These are phyloP conservation scores for Drosophila sturtevanti DNA, from an alignment of 1,140 invertebrate genomes.

Conservation along the genomic window DNA sequence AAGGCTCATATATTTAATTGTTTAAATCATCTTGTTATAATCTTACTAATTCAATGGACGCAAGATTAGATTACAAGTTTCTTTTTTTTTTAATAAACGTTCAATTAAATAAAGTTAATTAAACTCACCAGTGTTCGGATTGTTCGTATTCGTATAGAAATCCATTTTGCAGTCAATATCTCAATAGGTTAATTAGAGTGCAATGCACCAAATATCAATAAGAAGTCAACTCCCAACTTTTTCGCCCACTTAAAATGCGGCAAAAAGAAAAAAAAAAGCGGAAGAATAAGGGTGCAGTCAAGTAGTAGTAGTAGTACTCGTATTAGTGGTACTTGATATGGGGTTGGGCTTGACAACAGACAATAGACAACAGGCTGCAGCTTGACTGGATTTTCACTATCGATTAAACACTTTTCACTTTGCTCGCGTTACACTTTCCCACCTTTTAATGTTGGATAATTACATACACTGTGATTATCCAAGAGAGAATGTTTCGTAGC, in stretches of 20 bases:
- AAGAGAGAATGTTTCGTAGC: constrained; percentile 25
- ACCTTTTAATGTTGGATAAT: constrained; percentile 47
- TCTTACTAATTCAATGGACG: constrained; percentile 8
- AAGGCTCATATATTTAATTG: neutral
- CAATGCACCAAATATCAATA: constrained; percentile 45
- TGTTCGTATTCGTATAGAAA: constrained; percentile 69
- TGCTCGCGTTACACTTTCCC: constrained; percentile 57
- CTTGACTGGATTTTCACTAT: constrained; percentile 43
- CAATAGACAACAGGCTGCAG: constrained; percentile 25
- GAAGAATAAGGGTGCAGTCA: constrained; percentile 25
- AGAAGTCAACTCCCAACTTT: constrained; percentile 6
- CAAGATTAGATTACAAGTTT: constrained; percentile 54
- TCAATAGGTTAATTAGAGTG: constrained; percentile 65
- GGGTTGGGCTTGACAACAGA: constrained; percentile 32
- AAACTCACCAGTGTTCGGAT: constrained; percentile 61
- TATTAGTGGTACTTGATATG: constrained; percentile 25
- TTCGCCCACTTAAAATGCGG: neutral
- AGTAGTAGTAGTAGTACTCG: constrained; percentile 19
- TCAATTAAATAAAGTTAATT: constrained; percentile 44
- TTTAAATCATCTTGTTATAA: constrained; percentile 1
- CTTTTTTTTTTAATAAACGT: constrained; percentile 1
- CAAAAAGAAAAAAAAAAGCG: neutral
- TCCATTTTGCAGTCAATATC: constrained; percentile 55
- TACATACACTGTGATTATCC: constrained; percentile 39
- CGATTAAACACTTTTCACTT: constrained; percentile 22